Evolutionary conservation across 2,888 invertebrate species (phyloP), one percentile per base, ranked within the genome.

Genomic region (Lamellibrachia satsuma): DNA sequence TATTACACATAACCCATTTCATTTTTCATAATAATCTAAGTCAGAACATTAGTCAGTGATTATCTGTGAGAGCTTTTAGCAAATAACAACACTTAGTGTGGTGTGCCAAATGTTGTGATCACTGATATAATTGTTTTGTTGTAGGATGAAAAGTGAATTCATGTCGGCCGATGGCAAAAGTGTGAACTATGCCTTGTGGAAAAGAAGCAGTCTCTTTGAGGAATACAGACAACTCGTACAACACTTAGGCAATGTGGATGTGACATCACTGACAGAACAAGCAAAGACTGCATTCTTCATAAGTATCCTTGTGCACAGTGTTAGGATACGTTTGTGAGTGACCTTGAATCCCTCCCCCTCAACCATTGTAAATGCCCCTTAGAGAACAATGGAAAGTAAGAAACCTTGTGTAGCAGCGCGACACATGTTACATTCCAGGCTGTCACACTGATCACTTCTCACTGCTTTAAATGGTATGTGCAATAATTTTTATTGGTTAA

Each of bases 221-320:
- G 94, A 95, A 75, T 95, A 95, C 93, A 92, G 93, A 92, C 92
- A 93, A 27, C 92, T 94, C 91, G 94, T 95, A 0, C 92, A 93
- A 51, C 93, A 94, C 52, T 94, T 96, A 52, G 94, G 95, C 90
- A 92, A 93, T 91, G 94, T 95, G 7, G 93, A 94, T 55, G 93
- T 96, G 9, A 94, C 94, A 4, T 92, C 93, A 7, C 93, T 95
- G 90, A 93, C 94, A 27, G 95, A 95, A 90, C 93, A 94, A 15
- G 95, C 96, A 92, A 95, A 95, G 52, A 96, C 95, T 93, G 96
- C 95, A 11, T 96, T 96, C 94, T 96, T 96, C 93, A 95, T 96
- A 52, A 96, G 96, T 96, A 96, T 96, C 96, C 95, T 96, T 75
- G n/a, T 75, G 75, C 22, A 75, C 75, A 75, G 75, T 11, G 11